phyloP scores from a whole-genome alignment of 2,113 vertebrate species.

The Myrmecophaga tridactyla region DNA sequence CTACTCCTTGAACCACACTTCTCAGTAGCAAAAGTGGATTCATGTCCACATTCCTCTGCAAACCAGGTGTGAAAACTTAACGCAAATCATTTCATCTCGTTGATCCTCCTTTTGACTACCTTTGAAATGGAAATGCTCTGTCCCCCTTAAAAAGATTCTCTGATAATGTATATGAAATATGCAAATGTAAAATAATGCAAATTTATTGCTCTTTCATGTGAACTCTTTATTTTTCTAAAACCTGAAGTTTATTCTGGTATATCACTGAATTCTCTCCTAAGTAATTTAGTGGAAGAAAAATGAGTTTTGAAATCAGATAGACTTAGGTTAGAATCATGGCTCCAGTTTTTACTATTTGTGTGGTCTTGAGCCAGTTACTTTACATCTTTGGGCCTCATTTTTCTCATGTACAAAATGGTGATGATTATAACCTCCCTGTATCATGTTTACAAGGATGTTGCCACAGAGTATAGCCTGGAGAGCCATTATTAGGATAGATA shows the following conservation, averaged over 20 bases:
- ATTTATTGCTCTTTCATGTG: constrained; percentile 11
- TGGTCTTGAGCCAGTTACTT: constrained; percentile 24
- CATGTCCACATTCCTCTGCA: background rate
- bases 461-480: background rate
- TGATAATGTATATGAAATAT: constrained; percentile 1
- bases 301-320: background rate
- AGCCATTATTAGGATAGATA: background rate
- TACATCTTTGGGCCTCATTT: background rate
- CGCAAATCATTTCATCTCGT: constrained; percentile 28
- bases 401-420: constrained; percentile 27
- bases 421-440: background rate
- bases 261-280: constrained; percentile 36
- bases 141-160: background rate
- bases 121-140: background rate
- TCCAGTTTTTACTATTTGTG: background rate
- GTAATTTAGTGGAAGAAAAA: constrained; percentile 37
- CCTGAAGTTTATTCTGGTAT: background rate
- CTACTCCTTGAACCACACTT: background rate
- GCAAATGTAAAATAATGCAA: background rate
- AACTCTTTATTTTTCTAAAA: constrained; percentile 23
- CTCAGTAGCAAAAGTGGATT: constrained; percentile 16
- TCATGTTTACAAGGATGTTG: background rate
- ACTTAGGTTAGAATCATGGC: background rate
- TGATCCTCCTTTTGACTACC: background rate
- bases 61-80: background rate